Evolutionary conservation across 1,140 invertebrate species (phyloP).

Genomic region (Uloborus diversus): DNA sequence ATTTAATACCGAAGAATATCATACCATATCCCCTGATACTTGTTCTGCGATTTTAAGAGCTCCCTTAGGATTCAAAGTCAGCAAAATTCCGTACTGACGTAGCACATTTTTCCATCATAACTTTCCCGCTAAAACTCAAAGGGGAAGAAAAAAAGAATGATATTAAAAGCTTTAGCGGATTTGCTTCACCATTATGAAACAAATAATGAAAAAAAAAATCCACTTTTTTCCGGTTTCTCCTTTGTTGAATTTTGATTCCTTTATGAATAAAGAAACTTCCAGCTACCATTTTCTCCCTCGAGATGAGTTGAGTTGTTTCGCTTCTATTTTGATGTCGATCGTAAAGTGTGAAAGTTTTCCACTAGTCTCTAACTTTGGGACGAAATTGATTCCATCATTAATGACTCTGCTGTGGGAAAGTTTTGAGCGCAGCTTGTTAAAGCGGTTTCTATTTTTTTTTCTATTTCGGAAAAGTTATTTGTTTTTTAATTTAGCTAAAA

Average conservation of each 20-base stretch:
- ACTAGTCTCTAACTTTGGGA: background rate
- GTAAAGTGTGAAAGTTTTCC: background rate
- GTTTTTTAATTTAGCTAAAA: too few species aligned
- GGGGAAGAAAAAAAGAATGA: background rate
- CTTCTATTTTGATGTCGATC: background rate
- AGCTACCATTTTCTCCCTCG: background rate
- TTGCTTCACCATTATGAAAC: background rate
- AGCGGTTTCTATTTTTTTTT: too few species aligned
- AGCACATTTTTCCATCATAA: constrained; percentile 44
- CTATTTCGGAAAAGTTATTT: too few species aligned
- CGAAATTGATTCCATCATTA: too few species aligned
- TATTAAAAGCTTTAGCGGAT: constrained; percentile 11
- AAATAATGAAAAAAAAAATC: background rate
- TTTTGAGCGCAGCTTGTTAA: too few species aligned
- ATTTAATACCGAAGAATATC: constrained; percentile 39
- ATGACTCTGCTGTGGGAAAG: too few species aligned
- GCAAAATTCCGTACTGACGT: background rate
- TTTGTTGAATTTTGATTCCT: background rate
- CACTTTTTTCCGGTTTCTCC: background rate
- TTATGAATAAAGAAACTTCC: constrained; percentile 19
- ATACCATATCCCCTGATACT: constrained; percentile 27
- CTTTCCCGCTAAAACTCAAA: constrained; percentile 10
- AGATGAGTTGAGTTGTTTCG: background rate
- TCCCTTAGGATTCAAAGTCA: background rate
- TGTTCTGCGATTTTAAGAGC: constrained; percentile 27